phyloP scores from a whole-genome alignment of 2,113 vertebrate genomes.

The Herpetotheres cachinnans region DNA sequence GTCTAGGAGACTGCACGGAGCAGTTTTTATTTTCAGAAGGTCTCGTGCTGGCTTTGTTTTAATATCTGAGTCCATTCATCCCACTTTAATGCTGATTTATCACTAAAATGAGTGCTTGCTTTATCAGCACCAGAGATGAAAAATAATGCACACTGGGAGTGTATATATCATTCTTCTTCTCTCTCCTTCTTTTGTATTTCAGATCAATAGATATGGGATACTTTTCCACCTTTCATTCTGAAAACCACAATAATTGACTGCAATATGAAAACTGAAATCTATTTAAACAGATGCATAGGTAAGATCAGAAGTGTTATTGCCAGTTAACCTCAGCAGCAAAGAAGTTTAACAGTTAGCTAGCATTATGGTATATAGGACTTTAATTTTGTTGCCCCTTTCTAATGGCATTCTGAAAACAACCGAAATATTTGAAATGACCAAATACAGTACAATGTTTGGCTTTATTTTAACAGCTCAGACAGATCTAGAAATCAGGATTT shows the following conservation, averaged over 20 bases:
- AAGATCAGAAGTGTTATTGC: not conserved
- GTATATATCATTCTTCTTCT: not conserved
- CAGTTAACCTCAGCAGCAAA: not conserved
- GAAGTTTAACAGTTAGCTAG: not conserved
- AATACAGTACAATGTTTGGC: not conserved
- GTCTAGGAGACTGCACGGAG: not conserved
- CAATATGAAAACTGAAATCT: not conserved
- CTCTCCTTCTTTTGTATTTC: not conserved
- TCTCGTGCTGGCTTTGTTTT: not conserved
- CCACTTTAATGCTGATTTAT: constrained; percentile 34
- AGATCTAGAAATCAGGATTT: not conserved
- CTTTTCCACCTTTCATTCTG: not conserved
- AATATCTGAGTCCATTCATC: constrained; percentile 25
- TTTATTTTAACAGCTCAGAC: not conserved
- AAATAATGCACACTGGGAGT: not conserved
- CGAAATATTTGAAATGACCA: not conserved
- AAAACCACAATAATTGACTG: not conserved
- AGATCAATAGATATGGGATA: not conserved
- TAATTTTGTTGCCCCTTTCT: not conserved
- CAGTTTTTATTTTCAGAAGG: constrained; percentile 15
- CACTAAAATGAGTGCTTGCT: constrained; percentile 3
- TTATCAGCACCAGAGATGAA: constrained; percentile 19
- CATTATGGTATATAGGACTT: not conserved
- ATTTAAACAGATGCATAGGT: not conserved
- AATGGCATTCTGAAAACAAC: not conserved